Conservation (phyloP, 2,888 invertebrate genomes). For the Drosophila emarginata region DNA sequence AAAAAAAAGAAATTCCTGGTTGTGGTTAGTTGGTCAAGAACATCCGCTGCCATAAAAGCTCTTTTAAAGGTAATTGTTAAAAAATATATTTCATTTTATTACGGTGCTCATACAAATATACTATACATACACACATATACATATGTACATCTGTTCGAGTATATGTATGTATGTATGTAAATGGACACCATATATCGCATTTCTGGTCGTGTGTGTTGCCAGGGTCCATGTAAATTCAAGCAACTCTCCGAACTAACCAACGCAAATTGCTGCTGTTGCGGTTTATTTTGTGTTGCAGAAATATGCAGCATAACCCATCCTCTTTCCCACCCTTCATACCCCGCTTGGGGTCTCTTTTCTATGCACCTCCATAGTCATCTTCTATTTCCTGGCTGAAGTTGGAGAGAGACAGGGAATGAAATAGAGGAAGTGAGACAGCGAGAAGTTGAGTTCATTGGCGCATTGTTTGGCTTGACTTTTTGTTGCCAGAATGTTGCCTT, state of each 20-base stretch:
- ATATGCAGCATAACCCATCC: conserved; percentile 45
- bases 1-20: neutral
- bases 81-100: conserved; percentile 74
- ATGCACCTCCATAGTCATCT: conserved; percentile 8
- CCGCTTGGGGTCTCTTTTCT: conserved; percentile 12
- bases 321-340: neutral
- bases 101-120: conserved; percentile 45
- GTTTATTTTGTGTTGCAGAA: conserved; percentile 76
- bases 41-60: conserved; percentile 68
- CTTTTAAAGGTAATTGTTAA: conserved; percentile 71
- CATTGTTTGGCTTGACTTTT: conserved; percentile 70
- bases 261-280: conserved; percentile 76
- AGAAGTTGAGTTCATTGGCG: conserved; percentile 41
- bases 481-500: conserved; percentile 55
- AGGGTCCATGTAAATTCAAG: conserved; percentile 63
- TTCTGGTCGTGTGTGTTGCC: conserved; percentile 55
- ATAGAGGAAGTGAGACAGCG: neutral
- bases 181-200: conserved; percentile 47
- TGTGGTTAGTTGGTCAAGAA: conserved; percentile 38
- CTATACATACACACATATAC: conserved; percentile 6
- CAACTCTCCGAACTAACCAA: conserved; percentile 64
- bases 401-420: neutral
- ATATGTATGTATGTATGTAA: neutral
- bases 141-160: neutral
- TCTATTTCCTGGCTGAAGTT: conserved; percentile 21